These are phyloP conservation scores for Pseudomyrmex dendroicus DNA, from an alignment of 1,140 invertebrate species.

Conservation along the genomic window DNA sequence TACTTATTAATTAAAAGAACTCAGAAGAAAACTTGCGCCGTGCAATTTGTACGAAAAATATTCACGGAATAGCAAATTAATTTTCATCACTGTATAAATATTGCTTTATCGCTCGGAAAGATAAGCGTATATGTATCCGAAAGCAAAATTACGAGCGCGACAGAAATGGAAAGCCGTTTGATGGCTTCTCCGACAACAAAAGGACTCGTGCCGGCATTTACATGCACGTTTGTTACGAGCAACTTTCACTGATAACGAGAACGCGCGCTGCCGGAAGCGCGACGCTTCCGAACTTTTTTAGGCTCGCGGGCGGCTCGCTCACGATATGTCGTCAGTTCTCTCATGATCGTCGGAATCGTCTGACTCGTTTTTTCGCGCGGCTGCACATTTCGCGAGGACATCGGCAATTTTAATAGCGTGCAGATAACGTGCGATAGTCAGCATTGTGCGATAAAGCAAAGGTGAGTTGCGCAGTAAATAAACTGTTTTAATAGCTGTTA, in stretches of 20 bases:
- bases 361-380: conserved; percentile 11
- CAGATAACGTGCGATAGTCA: conserved; percentile 11
- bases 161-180: conserved; percentile 54
- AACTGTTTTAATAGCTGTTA: conserved; percentile 7
- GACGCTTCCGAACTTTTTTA: conserved; percentile 65
- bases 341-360: conserved; percentile 9
- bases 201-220: conserved; percentile 11
- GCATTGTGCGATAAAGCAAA: conserved; percentile 13
- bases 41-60: conserved; percentile 16
- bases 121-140: background rate
- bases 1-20: background rate
- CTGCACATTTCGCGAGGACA: background rate
- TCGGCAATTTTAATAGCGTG: conserved; percentile 37
- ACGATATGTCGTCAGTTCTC: background rate
- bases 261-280: conserved; percentile 55
- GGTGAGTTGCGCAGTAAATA: conserved; percentile 4
- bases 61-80: too few species aligned
- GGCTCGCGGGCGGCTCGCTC: background rate
- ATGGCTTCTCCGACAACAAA: conserved; percentile 39
- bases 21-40: background rate
- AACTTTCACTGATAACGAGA: conserved; percentile 76
- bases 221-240: conserved; percentile 46
- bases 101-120: background rate
- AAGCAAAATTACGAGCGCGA: conserved; percentile 38
- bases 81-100: too few species aligned